phyloP scores from a whole-genome alignment of 2,797 vertebrate genomes.

The Melanogrammus aeglefinus region DNA sequence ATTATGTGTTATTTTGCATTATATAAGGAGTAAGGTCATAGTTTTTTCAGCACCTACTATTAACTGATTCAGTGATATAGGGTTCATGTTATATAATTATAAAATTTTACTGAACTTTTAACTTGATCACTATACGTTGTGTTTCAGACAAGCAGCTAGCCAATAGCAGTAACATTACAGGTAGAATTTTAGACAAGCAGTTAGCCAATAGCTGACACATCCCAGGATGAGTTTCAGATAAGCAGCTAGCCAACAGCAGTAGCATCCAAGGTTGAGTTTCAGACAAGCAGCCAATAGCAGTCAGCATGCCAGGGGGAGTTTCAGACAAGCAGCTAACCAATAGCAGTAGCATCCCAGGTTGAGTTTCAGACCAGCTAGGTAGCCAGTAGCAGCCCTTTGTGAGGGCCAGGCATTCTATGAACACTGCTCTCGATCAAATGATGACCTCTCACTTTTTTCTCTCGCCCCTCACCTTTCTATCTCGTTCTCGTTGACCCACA shows the following conservation, averaged over 20 bases:
- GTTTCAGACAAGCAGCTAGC: no score
- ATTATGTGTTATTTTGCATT: background rate
- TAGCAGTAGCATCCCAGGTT: background rate
- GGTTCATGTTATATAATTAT: background rate
- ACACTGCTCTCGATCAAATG: constrained; percentile 13
- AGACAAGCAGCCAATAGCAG: no score
- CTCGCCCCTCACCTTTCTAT: background rate
- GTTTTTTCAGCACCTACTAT: background rate
- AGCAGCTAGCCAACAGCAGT: background rate
- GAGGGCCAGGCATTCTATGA: background rate
- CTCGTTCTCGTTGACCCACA: constrained; percentile 21
- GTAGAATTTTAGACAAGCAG: no score
- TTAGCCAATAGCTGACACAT: background rate
- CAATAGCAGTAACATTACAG: no score
- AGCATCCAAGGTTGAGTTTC: no score
- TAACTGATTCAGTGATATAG: background rate
- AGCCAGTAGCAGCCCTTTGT: background rate
- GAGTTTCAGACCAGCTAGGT: background rate
- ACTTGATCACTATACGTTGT: background rate
- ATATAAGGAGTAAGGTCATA: background rate
- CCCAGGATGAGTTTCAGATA: background rate
- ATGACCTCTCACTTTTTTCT: constrained; percentile 32
- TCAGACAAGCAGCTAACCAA: background rate
- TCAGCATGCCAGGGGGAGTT: background rate
- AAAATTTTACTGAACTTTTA: background rate